Percentiles rank a stretch among this genome's conserved stretches.
Evolutionary conservation across 2,113 vertebrate species (phyloP).

Genomic region (Pithys albifrons): DNA sequence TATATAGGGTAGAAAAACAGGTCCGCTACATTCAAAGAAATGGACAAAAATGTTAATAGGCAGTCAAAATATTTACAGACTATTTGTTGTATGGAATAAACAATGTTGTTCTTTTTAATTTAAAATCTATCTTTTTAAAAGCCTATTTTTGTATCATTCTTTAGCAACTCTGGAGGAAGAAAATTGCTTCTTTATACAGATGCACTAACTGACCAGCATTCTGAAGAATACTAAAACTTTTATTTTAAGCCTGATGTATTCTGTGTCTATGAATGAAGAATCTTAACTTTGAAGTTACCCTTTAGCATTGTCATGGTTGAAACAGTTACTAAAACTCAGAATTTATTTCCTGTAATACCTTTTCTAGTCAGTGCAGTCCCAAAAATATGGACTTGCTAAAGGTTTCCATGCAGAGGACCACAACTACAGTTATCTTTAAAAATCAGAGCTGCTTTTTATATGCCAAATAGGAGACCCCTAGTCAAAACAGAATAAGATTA

Average conservation of each 20-base stretch:
- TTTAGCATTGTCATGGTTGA: neutral
- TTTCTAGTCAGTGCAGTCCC: neutral
- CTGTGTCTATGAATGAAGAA: neutral
- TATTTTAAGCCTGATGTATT: neutral
- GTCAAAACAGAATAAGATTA: slow-evolving; percentile 36
- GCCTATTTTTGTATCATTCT: neutral
- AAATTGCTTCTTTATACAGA: neutral
- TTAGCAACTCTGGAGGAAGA: neutral
- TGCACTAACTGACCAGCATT: neutral
- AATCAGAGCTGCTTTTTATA: neutral
- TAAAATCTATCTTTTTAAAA: neutral
- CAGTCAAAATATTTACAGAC: neutral
- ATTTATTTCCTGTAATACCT: neutral
- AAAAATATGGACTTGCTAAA: neutral
- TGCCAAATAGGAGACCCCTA: slow-evolving; percentile 4
- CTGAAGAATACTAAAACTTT: neutral
- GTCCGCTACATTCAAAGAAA: neutral
- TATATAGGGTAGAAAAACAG: neutral
- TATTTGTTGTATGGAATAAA: neutral
- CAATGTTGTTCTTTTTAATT: neutral
- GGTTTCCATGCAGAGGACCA: neutral
- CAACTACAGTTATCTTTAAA: neutral
- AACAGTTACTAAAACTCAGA: neutral
- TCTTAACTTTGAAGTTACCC: neutral
- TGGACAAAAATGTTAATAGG: neutral